These are phyloP conservation scores for Erythrocebus patas DNA, from an alignment of 2,113 vertebrate genomes.

Conservation along the genomic window DNA sequence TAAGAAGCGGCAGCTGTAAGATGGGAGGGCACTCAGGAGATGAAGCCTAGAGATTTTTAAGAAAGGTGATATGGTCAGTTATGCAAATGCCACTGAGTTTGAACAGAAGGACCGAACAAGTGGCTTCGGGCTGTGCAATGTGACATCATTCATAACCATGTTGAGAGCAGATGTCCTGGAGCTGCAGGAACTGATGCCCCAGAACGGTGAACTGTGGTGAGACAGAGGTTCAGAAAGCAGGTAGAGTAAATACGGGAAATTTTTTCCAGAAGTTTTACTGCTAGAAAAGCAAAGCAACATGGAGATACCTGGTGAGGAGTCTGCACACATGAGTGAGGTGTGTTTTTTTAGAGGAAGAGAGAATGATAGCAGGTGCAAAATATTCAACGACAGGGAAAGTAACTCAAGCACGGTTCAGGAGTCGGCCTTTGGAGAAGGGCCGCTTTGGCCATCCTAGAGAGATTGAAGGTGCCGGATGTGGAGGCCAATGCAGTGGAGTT, in stretches of 20 bases:
- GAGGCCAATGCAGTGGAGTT: rapidly evolving
- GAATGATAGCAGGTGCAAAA: background rate
- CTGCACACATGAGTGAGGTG: rapidly evolving
- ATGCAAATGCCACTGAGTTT: background rate
- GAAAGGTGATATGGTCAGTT: background rate
- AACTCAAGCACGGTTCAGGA: background rate
- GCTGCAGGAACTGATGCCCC: rapidly evolving
- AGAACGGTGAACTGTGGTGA: too few species aligned
- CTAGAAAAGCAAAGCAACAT: background rate
- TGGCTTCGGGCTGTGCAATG: rapidly evolving
- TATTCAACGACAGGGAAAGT: too few species aligned
- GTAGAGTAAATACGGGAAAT: background rate
- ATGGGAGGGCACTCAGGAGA: background rate
- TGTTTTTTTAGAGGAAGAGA: rapidly evolving
- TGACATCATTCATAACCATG: background rate
- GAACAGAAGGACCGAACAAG: rapidly evolving
- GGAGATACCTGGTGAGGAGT: background rate
- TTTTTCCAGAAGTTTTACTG: background rate
- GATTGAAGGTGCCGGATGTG: rapidly evolving
- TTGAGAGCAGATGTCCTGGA: too few species aligned
- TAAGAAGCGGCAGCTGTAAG: background rate
- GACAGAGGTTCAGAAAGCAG: background rate
- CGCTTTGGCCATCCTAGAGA: rapidly evolving
- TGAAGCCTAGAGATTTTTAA: background rate
- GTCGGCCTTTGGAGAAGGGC: background rate